A percentile compares a stretch with the other conserved stretches of the same genome.
phyloP scores from a whole-genome alignment of 30 jellyfish, hydroid and myxozoan genomes.

The Hydra vulgaris region DNA sequence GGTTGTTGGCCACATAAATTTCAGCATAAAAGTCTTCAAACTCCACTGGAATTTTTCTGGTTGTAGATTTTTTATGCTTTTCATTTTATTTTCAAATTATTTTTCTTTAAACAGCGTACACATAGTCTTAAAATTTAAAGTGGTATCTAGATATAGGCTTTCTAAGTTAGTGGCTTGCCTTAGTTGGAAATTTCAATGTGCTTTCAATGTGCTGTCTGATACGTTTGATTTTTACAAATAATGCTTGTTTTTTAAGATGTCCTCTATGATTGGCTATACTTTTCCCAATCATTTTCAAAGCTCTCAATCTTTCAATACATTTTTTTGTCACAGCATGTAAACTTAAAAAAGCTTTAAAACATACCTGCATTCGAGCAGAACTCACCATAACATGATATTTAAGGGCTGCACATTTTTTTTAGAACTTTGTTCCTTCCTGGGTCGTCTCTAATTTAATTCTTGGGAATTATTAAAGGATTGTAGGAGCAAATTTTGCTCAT shows the following conservation, averaged over 20 bases:
- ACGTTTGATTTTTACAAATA: no score
- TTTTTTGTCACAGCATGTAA: background rate
- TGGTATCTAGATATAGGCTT: no score
- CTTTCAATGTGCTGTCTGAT: no score
- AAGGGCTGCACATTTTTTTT: background rate
- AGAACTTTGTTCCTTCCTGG: background rate
- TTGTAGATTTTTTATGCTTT: no score
- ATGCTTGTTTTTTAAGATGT: background rate
- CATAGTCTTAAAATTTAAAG: no score
- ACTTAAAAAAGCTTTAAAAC: background rate
- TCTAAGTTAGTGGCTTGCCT: no score
- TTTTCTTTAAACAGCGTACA: no score
- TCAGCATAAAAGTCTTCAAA: no score
- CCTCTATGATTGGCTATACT: background rate
- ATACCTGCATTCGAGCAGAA: background rate
- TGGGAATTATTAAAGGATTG: background rate
- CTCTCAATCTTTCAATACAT: background rate
- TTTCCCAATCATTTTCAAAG: background rate
- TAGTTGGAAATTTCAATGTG: no score
- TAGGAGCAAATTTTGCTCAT: background rate
- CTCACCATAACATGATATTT: background rate
- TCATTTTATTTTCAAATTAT: no score
- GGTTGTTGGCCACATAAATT: no score
- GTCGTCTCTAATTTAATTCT: background rate
- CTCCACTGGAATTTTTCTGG: no score